A percentile compares a stretch with the other conserved stretches of the same genome.
These are phyloP conservation scores for Adineta ricciae DNA, from an alignment of 2,888 invertebrate species.

Conservation along the genomic window DNA sequence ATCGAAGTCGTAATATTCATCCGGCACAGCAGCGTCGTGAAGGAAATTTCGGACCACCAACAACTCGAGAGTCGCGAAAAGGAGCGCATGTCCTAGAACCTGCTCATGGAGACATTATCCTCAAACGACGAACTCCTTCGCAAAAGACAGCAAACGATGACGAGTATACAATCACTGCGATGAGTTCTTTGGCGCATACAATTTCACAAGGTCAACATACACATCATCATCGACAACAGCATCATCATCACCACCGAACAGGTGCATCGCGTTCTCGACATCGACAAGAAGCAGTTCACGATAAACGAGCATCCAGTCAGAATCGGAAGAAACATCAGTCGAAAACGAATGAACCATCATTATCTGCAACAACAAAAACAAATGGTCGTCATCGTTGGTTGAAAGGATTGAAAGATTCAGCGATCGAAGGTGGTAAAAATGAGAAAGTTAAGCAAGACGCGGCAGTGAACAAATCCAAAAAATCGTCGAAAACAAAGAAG, in stretches of 20 bases:
- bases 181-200: neutral
- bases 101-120: conserved; percentile 13
- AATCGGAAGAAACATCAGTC: neutral
- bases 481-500: neutral
- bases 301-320: neutral
- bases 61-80: neutral
- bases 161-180: neutral
- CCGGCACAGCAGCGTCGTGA: neutral
- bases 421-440: neutral
- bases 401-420: neutral
- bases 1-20: neutral
- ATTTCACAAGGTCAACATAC: neutral
- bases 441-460: neutral
- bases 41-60: neutral
- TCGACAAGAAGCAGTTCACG: neutral
- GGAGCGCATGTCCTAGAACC: neutral
- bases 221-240: no score
- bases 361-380: neutral
- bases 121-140: neutral
- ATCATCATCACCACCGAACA: neutral
- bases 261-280: neutral
- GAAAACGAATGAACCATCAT: neutral
- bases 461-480: neutral
- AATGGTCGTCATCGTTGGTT: conserved; percentile 7
- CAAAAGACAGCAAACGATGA: neutral